Base-by-base conservation (phyloP, 2,113 vertebrate species). In the Diphyllodes magnificus region DNA sequence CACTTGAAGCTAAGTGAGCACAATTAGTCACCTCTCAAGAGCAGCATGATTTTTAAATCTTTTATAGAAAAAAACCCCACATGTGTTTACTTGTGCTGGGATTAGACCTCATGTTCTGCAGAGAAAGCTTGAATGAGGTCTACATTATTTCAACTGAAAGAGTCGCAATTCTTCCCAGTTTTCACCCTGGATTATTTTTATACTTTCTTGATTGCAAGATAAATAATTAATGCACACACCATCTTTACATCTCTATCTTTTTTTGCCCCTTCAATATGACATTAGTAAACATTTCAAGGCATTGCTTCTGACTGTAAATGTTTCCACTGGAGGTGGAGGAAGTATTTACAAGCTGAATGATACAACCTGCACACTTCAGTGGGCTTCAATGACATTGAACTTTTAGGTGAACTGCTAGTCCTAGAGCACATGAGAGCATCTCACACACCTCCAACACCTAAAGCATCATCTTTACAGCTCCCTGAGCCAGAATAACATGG, bases 1-100 rank as follows among this genome's bases (percentile, higher is more conserved):
- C 54, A 81, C 63, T 82, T 56, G 60, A 86, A 92, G 69, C 56
- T 81, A 94, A 92, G 79, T 70, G 54, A 93, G n/a, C 68, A 90
- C 82, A 83, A 92, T 93, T 90, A 95, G 79, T 72, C 87, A 47
- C 59, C 63, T 87, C 53, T 66, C 85, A 90, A 94, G 42, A 90
- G 68, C 63, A 81, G 71, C 75, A 88, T 25, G 82, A 54, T 75
- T 94, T 90, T 60, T 2, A 82, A 73, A 80, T 54, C 64, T 47
- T 94, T 72, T 69, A 70, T 75, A 86, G 44, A 45, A 90, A 87
- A 65, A 28, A 4, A 0, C 19, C 23, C 25, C 31, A 49, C 8
- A 60, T 9, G 23, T 95, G 69, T 80, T 95, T 77, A 77, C 35
- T 80, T 90, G n/a, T 88, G 44, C 82, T 85, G 35, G 44, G 47